phyloP scores from a whole-genome alignment of 1,140 invertebrate genomes.

The Orussus abietinus region DNA sequence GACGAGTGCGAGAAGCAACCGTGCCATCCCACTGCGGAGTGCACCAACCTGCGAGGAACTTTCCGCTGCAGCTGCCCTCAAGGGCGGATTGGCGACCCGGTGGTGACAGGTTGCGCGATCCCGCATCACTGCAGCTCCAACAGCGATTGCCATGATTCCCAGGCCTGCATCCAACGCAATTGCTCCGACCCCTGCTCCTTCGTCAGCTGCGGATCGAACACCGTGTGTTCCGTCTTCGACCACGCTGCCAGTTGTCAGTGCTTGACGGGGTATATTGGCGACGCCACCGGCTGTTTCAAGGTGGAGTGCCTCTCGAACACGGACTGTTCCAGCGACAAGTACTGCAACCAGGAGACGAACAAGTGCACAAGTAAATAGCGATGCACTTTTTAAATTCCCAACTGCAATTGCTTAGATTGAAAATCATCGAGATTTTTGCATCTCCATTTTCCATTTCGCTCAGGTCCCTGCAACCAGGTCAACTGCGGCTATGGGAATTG shows the following conservation, averaged over 20 bases:
- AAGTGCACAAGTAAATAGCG: constrained; percentile 71
- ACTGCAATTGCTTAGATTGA: neutral
- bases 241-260: constrained; percentile 71
- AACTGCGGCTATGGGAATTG: constrained; percentile 74
- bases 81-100: constrained; percentile 76
- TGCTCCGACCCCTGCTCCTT: constrained; percentile 73
- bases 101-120: constrained; percentile 66
- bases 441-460: constrained; percentile 25
- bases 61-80: constrained; percentile 74
- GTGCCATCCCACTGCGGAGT: constrained; percentile 75
- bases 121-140: constrained; percentile 69
- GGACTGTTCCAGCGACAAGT: constrained; percentile 71
- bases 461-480: constrained; percentile 71
- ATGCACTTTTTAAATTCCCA: neutral
- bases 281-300: constrained; percentile 77
- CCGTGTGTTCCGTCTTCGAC: constrained; percentile 67
- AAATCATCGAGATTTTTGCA: neutral
- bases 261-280: constrained; percentile 74
- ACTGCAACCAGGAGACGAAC: constrained; percentile 69
- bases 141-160: constrained; percentile 65
- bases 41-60: constrained; percentile 75
- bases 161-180: constrained; percentile 68
- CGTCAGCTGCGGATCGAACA: constrained; percentile 67
- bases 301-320: constrained; percentile 75
- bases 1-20: constrained; percentile 76